Base-by-base conservation (phyloP, 2,113 vertebrate genomes). In the Recurvirostra avosetta region DNA sequence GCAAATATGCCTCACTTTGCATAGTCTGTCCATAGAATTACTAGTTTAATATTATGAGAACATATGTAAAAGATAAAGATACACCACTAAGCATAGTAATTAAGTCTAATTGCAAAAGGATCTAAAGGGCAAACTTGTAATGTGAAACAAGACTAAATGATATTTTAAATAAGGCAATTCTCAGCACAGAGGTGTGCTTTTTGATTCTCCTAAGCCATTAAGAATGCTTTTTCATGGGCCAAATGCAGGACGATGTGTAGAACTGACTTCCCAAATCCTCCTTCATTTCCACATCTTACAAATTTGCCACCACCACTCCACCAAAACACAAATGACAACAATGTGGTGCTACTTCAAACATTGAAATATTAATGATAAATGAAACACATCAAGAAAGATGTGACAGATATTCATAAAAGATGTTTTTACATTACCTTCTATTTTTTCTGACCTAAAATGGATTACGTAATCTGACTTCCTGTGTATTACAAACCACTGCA, bases 211-310 rank as follows among this genome's bases (percentile, higher is more conserved):
- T 58, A 36, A 49, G 3, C 7, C 18, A 15, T 45, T 45, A 58
- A 45, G 21, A 68, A 61, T 4, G 5, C 4, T 38, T 73, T 58
- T 63, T 32, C 25, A 6, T 14, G 10, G 10, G 8, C 38, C 25
- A 65, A 68, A 50, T 18, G 5, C 20, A 88, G 20, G 12, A 72
- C 15, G 82, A 83, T 0, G 6, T 1, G 2, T 23, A 53, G 58
- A 59, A 55, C 11, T 68, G 23, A 22, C 3, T 30, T 29, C 19
- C 0, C n/a, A 73, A 80, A 71, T 6, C 20, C 29, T 45, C 41
- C 2, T 7, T n/a, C 15, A 9, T 19, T 81, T 52, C 56, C 18
- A 29, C 0, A 5, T 52, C 22, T 59, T 11, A 38, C 0, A 1
- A 71, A 63, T 85, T 30, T 79, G 15, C 8, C 15, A 63, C 32